Evolutionary conservation across 2,113 vertebrate genomes (phyloP), one percentile per base, ranked within the genome.

Genomic region (Sigmodon hispidus): DNA sequence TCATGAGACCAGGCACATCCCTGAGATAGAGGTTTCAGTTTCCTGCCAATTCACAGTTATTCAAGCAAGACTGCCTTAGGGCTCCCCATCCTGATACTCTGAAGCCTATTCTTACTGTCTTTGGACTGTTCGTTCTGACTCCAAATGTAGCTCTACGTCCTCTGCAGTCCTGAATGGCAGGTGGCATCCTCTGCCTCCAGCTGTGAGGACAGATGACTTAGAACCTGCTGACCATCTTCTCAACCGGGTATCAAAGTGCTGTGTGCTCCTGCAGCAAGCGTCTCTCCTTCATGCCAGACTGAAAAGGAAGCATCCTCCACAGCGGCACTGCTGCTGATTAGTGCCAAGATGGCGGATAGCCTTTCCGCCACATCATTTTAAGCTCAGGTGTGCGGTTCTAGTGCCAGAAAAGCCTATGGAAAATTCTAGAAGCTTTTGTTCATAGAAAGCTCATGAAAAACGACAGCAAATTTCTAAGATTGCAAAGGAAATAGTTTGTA

Each of bases 401-500:
- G 15, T 83, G 48, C 57, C 75, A 93, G 40, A 59, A 89, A 76
- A 77, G 3, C 8, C 76, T 79, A 52, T n/a, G 6, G 48, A 90
- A 76, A 34, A 15, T 80, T 94, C 87, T 87, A 87, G 65, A 31
- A 43, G 43, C 45, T 87, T 52, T 76, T 50, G 43, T 5, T 91
- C 24, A 72, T 8, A 45, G 72, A 57, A 50, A 81, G 48, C 9
- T 80, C 50, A 73, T 93, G 26, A 69, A 84, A 92, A 96, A 91
- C 34, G 43, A 87, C 36, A 75, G 7, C 3, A 19, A 34, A 19
- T 63, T 90, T 93, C 91, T 67, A 91, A 36, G 6, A 70, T 81
- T 31, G 72, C 31, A 86, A 95, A 91, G 73, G 67, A 91, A 73
- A 70, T 22, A 81, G 31, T 72, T 15, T 89, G n/a, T 22, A 55